phyloP scores from a whole-genome alignment of 2,888 invertebrate genomes.

The Herminia tarsipennalis region DNA sequence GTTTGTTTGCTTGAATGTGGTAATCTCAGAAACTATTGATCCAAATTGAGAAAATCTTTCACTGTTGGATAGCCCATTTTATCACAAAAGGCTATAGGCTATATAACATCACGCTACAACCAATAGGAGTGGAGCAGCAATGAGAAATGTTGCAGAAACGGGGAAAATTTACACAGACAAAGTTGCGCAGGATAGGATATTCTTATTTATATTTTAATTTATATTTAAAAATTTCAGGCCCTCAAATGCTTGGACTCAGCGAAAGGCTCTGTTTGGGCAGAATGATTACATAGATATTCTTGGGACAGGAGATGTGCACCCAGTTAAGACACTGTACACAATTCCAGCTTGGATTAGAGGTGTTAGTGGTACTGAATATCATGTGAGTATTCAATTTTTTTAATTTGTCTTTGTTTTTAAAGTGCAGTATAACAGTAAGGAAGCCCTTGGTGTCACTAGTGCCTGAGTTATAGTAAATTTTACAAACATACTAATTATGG shows the following conservation, averaged over 20 bases:
- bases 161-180: too few relatives aligned
- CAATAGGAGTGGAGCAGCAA: too few relatives aligned
- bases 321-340: constrained; percentile 93
- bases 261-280: constrained; percentile 95
- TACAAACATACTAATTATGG: too few relatives aligned
- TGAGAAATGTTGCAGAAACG: too few relatives aligned
- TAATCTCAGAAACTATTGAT: too few relatives aligned
- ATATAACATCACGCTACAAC: too few relatives aligned
- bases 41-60: too few relatives aligned
- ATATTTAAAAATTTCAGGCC: constrained; percentile 86
- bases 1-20: too few relatives aligned
- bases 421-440: background rate
- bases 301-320: constrained; percentile 93
- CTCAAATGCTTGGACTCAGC: constrained; percentile 90
- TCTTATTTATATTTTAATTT: constrained; percentile 1
- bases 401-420: background rate
- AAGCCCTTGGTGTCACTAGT: too few relatives aligned
- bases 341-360: constrained; percentile 97
- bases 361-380: constrained; percentile 92
- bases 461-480: too few relatives aligned
- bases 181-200: background rate
- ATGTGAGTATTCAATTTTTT: constrained; percentile 74
- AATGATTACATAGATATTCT: constrained; percentile 99
- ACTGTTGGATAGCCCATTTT: too few relatives aligned
- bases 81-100: too few relatives aligned